phyloP scores from a whole-genome alignment of 1,140 invertebrate genomes.

The Drosophila punjabiensis region DNA sequence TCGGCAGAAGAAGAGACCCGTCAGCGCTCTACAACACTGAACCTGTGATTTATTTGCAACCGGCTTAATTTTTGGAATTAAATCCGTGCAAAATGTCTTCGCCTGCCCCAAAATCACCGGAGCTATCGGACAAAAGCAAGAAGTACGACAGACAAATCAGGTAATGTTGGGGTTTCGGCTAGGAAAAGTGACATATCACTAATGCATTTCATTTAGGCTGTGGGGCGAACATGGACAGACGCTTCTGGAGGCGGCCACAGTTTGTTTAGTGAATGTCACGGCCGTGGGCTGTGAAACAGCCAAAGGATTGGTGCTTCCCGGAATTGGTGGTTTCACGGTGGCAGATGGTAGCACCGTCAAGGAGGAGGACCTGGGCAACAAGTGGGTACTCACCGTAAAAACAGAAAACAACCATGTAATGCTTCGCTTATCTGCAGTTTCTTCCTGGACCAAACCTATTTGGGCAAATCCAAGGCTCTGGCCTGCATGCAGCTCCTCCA shows the following conservation, averaged over 20 bases:
- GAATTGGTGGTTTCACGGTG: slow-evolving; percentile 98
- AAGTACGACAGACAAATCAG: slow-evolving; percentile 86
- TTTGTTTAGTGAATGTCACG: slow-evolving; percentile 98
- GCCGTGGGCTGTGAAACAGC: slow-evolving; percentile 97
- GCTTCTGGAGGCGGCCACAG: slow-evolving; percentile 93
- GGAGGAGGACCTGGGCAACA: slow-evolving; percentile 96
- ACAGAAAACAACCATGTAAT: not conserved
- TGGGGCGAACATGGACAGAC: slow-evolving; percentile 99
- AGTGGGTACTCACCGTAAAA: slow-evolving; percentile 87
- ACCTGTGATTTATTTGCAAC: slow-evolving; percentile 37
- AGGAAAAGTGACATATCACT: not conserved
- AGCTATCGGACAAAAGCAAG: slow-evolving; percentile 86
- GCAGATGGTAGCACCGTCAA: slow-evolving; percentile 95
- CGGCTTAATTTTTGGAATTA: slow-evolving; percentile 42
- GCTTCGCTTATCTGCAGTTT: slow-evolving; percentile 88
- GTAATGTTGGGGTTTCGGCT: slow-evolving; percentile 27
- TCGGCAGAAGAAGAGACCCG: not conserved
- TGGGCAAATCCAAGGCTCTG: slow-evolving; percentile 94
- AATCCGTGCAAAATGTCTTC: slow-evolving; percentile 73
- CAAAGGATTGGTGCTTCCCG: slow-evolving; percentile 97
- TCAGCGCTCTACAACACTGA: slow-evolving; percentile 51
- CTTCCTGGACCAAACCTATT: slow-evolving; percentile 92
- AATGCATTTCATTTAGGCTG: slow-evolving; percentile 86
- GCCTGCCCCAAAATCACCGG: slow-evolving; percentile 82
- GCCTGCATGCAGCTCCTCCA: slow-evolving; percentile 92